phyloP scores from a whole-genome alignment of 2,113 vertebrate species.

The Paedocypris sp. region DNA sequence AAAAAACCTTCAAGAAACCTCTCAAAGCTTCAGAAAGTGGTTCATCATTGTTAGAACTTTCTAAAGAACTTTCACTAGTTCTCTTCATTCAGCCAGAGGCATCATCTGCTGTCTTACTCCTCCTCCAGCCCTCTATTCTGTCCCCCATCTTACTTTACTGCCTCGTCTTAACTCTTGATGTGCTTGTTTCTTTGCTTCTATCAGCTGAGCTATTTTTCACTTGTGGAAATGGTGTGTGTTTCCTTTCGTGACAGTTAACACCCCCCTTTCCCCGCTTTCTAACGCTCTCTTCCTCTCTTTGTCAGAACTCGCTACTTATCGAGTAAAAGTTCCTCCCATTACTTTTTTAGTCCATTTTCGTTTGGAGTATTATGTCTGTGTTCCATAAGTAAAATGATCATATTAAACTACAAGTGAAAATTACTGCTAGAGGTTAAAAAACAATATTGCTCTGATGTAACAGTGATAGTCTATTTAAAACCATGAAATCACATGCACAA shows the following conservation, averaged over 20 bases:
- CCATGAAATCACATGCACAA: constrained; percentile 37
- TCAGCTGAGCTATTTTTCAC: constrained; percentile 36
- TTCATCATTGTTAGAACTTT: too few species aligned
- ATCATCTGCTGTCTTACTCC: constrained; percentile 17
- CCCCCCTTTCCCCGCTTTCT: constrained; percentile 38
- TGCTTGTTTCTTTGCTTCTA: constrained; percentile 1
- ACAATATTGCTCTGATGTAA: background rate
- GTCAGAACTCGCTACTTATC: constrained; percentile 22
- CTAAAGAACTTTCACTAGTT: background rate
- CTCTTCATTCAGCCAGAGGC: background rate
- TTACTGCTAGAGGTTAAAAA: background rate
- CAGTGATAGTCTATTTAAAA: constrained; percentile 34
- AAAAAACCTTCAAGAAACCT: too few species aligned
- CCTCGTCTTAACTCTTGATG: constrained; percentile 4
- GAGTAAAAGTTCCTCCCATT: constrained; percentile 13
- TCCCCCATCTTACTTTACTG: background rate
- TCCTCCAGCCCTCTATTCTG: background rate
- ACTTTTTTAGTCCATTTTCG: background rate
- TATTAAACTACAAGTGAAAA: constrained; percentile 5
- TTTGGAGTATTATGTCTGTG: background rate
- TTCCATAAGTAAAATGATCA: background rate
- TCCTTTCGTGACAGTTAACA: constrained; percentile 45
- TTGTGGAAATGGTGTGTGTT: constrained; percentile 37
- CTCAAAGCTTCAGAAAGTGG: too few species aligned
- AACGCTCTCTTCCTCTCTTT: constrained; percentile 37